Percentiles rank a stretch among this genome's conserved stretches.
Evolutionary conservation across 2,888 invertebrate species (phyloP).

Genomic region (Leptura quadrifasciata): DNA sequence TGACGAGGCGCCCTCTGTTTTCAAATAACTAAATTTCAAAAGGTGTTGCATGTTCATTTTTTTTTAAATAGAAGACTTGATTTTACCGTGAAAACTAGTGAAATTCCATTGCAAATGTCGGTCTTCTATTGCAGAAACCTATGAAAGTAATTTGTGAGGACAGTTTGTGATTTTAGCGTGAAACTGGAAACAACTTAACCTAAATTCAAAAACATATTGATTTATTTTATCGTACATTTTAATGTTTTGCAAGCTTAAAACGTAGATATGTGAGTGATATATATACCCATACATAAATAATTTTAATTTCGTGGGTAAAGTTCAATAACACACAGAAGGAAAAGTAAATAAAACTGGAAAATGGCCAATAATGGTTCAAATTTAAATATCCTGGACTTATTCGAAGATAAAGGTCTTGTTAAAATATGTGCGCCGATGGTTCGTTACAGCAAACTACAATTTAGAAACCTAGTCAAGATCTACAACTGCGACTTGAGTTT

Average conservation of each 20-base stretch:
- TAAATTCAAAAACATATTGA: no score
- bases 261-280: no score
- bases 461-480: slow-evolving; percentile 83
- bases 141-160: no score
- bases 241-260: no score
- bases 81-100: no score
- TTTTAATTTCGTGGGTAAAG: not conserved
- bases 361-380: slow-evolving; percentile 46
- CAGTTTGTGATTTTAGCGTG: no score
- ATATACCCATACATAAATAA: not conserved
- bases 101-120: no score
- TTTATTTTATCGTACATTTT: no score
- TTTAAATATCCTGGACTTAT: slow-evolving; percentile 79
- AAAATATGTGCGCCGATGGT: slow-evolving; percentile 98
- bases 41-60: not conserved
- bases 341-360: not conserved
- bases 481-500: slow-evolving; percentile 93
- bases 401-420: slow-evolving; percentile 79
- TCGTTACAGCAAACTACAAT: slow-evolving; percentile 90
- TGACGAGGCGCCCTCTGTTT: no score
- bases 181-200: no score
- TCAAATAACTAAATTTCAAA: not conserved
- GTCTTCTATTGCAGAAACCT: no score
- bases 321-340: not conserved
- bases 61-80: no score